phyloP scores from a whole-genome alignment of 1,140 invertebrate genomes.

The Anagrus nilaparvatae region DNA sequence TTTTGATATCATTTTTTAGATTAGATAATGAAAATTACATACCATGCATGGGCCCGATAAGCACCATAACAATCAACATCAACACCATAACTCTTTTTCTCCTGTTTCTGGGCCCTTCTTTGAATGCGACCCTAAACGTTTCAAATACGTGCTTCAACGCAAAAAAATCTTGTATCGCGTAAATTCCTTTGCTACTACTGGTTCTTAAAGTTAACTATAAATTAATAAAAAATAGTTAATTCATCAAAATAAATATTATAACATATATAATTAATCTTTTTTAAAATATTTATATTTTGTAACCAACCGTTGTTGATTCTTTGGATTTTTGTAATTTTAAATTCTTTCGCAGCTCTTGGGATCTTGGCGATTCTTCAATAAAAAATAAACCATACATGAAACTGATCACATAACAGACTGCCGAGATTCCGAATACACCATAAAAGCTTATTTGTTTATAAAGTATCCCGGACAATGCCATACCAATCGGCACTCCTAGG shows the following conservation, averaged over 20 bases:
- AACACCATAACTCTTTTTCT: slow-evolving; percentile 60
- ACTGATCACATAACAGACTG: slow-evolving; percentile 60
- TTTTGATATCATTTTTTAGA: too few relatives aligned
- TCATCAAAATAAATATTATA: too few relatives aligned
- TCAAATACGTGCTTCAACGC: slow-evolving; percentile 60
- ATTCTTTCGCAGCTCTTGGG: slow-evolving; percentile 29
- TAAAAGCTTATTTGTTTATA: slow-evolving; percentile 66
- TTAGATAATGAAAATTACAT: too few relatives aligned
- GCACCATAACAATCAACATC: slow-evolving; percentile 70
- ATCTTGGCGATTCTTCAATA: slow-evolving; percentile 46
- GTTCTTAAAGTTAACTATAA: slow-evolving; percentile 13
- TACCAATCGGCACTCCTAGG: slow-evolving; percentile 67
- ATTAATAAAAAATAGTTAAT: too few relatives aligned
- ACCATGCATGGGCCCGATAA: slow-evolving; percentile 74
- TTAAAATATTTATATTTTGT: too few relatives aligned
- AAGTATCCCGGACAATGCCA: slow-evolving; percentile 61
- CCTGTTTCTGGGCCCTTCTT: slow-evolving; percentile 58
- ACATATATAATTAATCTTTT: too few relatives aligned
- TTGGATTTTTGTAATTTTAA: not conserved
- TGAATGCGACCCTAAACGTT: slow-evolving; percentile 66
- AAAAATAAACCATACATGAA: slow-evolving; percentile 59
- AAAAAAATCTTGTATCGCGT: slow-evolving; percentile 51
- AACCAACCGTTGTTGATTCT: not conserved
- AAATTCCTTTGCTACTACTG: slow-evolving; percentile 27
- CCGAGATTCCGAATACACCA: slow-evolving; percentile 65